Conservation (phyloP, 2,888 invertebrate genomes). For the Globia sparganii region DNA sequence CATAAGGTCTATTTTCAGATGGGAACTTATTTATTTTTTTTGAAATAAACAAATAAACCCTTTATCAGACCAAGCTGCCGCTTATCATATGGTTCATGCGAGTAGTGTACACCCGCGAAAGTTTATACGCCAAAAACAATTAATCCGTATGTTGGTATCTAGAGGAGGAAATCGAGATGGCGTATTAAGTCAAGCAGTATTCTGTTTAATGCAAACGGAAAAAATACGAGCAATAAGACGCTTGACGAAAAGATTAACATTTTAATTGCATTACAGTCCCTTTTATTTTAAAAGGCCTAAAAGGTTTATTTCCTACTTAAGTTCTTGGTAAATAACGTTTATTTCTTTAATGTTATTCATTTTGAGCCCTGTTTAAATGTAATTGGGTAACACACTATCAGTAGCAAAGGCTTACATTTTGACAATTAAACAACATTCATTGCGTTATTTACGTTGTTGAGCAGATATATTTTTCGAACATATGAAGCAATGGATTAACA, state of each 20-base stretch:
- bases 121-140: background rate
- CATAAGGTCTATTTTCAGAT: background rate
- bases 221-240: conserved; percentile 30
- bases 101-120: background rate
- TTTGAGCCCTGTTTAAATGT: background rate
- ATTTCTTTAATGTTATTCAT: conserved; percentile 27
- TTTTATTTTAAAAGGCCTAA: conserved; percentile 31
- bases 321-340: conserved; percentile 17
- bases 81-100: background rate
- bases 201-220: conserved; percentile 23
- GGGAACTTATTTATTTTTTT: too few relatives aligned
- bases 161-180: background rate
- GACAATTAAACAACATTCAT: too few relatives aligned
- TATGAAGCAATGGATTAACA: too few relatives aligned
- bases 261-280: conserved; percentile 36
- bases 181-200: background rate
- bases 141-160: background rate
- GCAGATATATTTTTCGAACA: too few relatives aligned
- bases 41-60: background rate
- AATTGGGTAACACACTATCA: too few relatives aligned
- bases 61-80: background rate
- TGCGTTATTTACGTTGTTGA: too few relatives aligned
- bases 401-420: too few relatives aligned
- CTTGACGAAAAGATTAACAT: conserved; percentile 28
- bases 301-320: conserved; percentile 32